A percentile compares a stretch with the other conserved stretches of the same genome.
phyloP scores from a whole-genome alignment of 2,797 vertebrate genomes.

The Peromyscus melanophrys region DNA sequence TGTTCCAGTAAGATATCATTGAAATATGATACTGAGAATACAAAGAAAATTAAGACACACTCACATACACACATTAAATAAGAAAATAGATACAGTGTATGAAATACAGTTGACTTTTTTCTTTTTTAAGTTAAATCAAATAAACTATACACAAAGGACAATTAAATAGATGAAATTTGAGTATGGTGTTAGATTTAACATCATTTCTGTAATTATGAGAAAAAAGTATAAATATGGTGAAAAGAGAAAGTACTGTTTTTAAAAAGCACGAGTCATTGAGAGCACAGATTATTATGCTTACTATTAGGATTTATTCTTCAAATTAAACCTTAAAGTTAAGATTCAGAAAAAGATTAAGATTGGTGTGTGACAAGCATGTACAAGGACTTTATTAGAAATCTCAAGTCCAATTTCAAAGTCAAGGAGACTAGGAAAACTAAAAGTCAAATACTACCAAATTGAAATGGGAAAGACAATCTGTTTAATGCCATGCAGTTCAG shows the following conservation, averaged over 20 bases:
- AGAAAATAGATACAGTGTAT: not conserved
- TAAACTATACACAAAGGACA: constrained; percentile 68
- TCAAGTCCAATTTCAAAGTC: not conserved
- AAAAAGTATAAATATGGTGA: not conserved
- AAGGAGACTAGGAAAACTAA: not conserved
- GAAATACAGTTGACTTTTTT: not conserved
- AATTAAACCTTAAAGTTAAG: not conserved
- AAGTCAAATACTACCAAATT: not conserved
- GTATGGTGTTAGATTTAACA: constrained; percentile 36
- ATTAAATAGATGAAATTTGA: constrained; percentile 55
- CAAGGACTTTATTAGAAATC: not conserved
- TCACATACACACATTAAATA: not conserved
- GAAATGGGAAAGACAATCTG: not conserved
- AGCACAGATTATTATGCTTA: not conserved
- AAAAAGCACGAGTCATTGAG: not conserved
- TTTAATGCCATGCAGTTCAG: not conserved
- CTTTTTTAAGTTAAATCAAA: not conserved
- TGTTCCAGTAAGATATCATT: not conserved
- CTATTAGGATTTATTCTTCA: not conserved
- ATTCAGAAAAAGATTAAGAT: not conserved
- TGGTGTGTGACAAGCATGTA: not conserved
- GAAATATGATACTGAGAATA: not conserved
- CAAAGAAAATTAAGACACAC: not conserved
- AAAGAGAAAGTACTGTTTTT: not conserved
- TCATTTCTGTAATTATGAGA: not conserved